Conservation (phyloP, 2,797 vertebrate species). For the Microctenopoma lineatum region DNA sequence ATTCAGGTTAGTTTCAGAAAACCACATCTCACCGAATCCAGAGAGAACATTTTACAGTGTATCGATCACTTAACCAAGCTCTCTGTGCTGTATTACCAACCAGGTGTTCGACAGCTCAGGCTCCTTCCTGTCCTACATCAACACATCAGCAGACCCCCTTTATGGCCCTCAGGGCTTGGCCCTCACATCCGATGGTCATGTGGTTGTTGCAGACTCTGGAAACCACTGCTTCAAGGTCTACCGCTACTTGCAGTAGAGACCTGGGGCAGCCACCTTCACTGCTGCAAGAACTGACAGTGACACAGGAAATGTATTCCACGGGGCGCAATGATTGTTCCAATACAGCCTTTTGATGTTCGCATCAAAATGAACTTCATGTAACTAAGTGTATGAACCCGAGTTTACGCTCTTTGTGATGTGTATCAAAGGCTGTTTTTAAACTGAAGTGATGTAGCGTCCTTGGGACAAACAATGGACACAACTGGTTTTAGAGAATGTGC, state of each 20-base stretch:
- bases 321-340: constrained; percentile 69
- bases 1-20: constrained; percentile 87
- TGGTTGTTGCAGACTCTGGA: constrained; percentile 95
- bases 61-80: neutral
- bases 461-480: constrained; percentile 47
- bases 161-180: constrained; percentile 96
- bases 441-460: constrained; percentile 63
- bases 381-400: constrained; percentile 33
- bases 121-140: constrained; percentile 98
- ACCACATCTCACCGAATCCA: neutral
- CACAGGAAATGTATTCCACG: constrained; percentile 72
- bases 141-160: constrained; percentile 94
- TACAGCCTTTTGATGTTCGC: constrained; percentile 71
- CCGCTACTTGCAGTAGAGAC: constrained; percentile 93
- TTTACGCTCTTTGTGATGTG: constrained; percentile 47
- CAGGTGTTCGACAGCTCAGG: constrained; percentile 97
- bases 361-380: constrained; percentile 52
- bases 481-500: constrained; percentile 41
- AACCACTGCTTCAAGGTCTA: constrained; percentile 99
- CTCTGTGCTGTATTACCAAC: constrained; percentile 15
- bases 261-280: constrained; percentile 4
- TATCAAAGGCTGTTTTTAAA: constrained; percentile 53
- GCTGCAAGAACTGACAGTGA: constrained; percentile 57
- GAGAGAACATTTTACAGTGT: neutral
- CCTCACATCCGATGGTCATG: constrained; percentile 95